Evolutionary conservation across 2,113 vertebrate genomes (phyloP).

Genomic region (Callipepla californica): DNA sequence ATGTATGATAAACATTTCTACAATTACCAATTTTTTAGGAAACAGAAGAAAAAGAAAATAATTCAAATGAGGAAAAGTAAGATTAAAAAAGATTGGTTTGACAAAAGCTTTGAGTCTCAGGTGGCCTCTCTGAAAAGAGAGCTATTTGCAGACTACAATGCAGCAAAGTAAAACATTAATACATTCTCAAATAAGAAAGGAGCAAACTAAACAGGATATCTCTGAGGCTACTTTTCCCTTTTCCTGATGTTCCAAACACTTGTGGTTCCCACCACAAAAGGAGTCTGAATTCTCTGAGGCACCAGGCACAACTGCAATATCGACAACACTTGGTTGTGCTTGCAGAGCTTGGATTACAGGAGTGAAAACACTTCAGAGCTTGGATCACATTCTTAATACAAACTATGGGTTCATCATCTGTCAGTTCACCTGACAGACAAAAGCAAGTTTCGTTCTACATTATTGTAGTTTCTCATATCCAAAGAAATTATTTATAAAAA

Average conservation of each 20-base stretch:
- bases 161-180: neutral
- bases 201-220: neutral
- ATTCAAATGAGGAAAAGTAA: neutral
- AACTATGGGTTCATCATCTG: neutral
- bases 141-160: neutral
- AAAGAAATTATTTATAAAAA: neutral
- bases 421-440: neutral
- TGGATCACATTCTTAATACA: neutral
- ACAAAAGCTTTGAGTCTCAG: neutral
- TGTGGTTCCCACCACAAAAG: neutral
- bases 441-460: neutral
- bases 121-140: neutral
- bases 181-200: neutral
- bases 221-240: neutral
- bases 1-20: neutral
- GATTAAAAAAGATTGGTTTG: neutral
- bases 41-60: neutral
- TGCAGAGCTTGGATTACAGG: neutral
- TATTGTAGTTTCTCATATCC: neutral
- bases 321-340: accelerated
- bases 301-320: neutral
- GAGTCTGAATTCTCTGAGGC: neutral
- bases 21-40: too few species aligned
- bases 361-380: neutral
- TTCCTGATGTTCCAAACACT: neutral